Evolutionary conservation across 2,888 invertebrate species (phyloP), one percentile per base, ranked within the genome.

Genomic region (Aspidapion aeneum): DNA sequence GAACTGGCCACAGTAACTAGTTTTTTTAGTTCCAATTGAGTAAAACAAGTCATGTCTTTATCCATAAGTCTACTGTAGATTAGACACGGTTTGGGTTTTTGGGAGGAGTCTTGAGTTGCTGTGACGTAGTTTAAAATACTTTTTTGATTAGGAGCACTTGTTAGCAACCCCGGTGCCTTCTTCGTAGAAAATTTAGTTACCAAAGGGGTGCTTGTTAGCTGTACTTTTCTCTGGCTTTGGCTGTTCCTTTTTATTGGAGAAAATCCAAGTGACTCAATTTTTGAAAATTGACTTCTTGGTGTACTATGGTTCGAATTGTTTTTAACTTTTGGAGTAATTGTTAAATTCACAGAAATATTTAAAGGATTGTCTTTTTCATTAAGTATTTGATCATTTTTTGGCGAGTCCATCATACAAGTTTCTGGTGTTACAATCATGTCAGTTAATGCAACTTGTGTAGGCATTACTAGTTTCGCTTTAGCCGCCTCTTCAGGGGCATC

Each of bases 61-160:
- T 59, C 70, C 17, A 78, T 58, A 18, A 80, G 63, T 55, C 78
- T 68, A 0, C 76, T 74, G 62, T 74, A 78, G 17, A 77, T 73
- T 21, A 80, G 71, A 63, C 75, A 74, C 0, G 77, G 76, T 63
- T 75, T 75, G 2, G 55, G 64, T 52, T 61, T 67, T 3, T 57
- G 58, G 0, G 60, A 52, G 12, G 57, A 50, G 7, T 55, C 49
- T 50, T 65, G 62, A 16, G 66, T 58, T 3, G 67, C 21, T 19
- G 62, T 66, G 1, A 77, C 62, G 63, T 74, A 78, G 68, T 71
- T 77, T 61, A 77, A 68, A 61, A 78, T 77, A 63, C 76, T 78
- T 62, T 74, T 75, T 65, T 79, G 79, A 50, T 72, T 77, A 1
- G 77, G 76, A 1, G 74, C 74, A 52, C 73, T 74, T 3, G 74